Evolutionary conservation across 2,888 invertebrate genomes (phyloP).

Genomic region (Agonopterix heracliana): DNA sequence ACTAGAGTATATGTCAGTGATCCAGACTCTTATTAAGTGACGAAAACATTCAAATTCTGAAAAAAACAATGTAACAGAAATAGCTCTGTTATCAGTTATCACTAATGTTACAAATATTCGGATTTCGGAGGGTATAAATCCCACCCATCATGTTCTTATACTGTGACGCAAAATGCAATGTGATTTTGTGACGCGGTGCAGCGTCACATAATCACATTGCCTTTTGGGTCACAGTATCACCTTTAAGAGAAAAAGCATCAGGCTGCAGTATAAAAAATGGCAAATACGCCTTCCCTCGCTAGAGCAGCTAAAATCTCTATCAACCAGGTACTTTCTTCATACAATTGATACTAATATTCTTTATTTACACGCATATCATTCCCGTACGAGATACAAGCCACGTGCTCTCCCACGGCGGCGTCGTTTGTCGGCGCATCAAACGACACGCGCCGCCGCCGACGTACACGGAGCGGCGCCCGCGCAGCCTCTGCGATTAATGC

Average conservation of each 20-base stretch:
- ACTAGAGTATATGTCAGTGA: no score
- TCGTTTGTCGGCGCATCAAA: conserved; percentile 67
- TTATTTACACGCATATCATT: neutral
- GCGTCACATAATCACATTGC: no score
- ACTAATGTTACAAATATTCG: no score
- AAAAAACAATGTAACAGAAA: neutral
- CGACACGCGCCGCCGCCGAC: conserved; percentile 42
- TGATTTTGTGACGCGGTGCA: no score
- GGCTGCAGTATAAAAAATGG: no score
- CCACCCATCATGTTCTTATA: no score
- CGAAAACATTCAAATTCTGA: neutral
- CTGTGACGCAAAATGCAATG: no score
- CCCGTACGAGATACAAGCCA: conserved; percentile 17
- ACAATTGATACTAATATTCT: neutral
- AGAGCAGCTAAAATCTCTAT: neutral
- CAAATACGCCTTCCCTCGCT: neutral
- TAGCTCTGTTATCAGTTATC: no score
- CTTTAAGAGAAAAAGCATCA: no score
- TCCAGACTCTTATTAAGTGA: no score
- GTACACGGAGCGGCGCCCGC: conserved; percentile 11
- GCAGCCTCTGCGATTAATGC: neutral
- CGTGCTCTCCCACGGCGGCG: conserved; percentile 44
- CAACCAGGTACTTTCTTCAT: neutral
- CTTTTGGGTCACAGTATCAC: no score
- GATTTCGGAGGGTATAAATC: no score